Percentiles rank a stretch among this genome's conserved stretches.
phyloP scores from a whole-genome alignment of 2,888 invertebrate species.

The Suillia variegata region DNA sequence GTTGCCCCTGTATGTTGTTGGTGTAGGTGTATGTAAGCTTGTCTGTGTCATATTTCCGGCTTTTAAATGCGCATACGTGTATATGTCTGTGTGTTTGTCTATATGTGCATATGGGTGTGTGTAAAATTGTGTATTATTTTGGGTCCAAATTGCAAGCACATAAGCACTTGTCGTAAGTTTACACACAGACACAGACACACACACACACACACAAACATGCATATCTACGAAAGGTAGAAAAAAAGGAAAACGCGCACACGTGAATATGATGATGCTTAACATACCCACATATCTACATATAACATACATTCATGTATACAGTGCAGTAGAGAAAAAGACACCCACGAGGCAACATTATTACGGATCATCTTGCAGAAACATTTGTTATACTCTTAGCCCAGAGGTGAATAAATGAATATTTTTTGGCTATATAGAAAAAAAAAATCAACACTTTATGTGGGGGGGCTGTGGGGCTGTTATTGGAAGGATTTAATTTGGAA shows the following conservation, averaged over 20 bases:
- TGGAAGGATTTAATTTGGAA: no score
- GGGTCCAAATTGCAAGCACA: constrained; percentile 3
- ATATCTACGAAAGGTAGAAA: not conserved
- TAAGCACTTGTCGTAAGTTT: constrained; percentile 8
- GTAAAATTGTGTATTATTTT: constrained; percentile 3
- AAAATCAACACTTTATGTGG: no score
- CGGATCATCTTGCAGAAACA: constrained; percentile 10
- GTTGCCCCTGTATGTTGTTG: no score
- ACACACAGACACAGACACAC: not conserved
- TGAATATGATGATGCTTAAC: no score
- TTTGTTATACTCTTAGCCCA: constrained; percentile 1
- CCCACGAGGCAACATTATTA: constrained; percentile 5
- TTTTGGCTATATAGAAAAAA: not conserved
- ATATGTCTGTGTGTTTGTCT: not conserved
- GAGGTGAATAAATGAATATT: not conserved
- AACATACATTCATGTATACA: not conserved
- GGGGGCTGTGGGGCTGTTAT: no score
- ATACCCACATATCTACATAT: no score
- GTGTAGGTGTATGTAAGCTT: no score
- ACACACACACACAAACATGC: not conserved
- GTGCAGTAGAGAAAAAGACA: not conserved
- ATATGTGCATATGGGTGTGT: not conserved
- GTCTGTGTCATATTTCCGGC: not conserved
- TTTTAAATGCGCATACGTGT: not conserved
- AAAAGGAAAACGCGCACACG: no score